Percentiles rank a stretch among this genome's conserved stretches.
Evolutionary conservation across 2,797 vertebrate species (phyloP).

Genomic region (Taeniopygia guttata): DNA sequence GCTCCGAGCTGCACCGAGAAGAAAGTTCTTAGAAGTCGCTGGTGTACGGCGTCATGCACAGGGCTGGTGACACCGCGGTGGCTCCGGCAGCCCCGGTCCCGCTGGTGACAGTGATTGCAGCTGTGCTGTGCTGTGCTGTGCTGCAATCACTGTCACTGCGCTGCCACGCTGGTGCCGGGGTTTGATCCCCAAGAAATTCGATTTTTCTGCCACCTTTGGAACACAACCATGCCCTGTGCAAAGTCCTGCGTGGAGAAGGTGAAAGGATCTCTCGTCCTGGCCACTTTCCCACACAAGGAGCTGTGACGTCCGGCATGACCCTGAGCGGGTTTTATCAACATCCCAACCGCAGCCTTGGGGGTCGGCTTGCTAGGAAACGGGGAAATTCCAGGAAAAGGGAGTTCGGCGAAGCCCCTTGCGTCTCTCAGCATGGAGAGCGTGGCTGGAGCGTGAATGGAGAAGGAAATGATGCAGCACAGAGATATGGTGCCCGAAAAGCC

Average conservation of each 20-base stretch:
- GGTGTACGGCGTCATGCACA: background rate
- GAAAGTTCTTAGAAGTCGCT: conserved; percentile 58
- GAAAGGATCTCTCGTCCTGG: background rate
- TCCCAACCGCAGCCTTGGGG: fast-evolving
- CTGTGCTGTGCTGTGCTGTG: background rate
- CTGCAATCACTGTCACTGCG: background rate
- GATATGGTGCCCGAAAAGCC: background rate
- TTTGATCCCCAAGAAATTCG: background rate
- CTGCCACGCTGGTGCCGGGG: fast-evolving
- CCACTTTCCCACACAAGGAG: fast-evolving
- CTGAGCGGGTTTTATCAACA: background rate
- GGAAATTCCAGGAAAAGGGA: conserved; percentile 37
- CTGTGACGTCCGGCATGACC: background rate
- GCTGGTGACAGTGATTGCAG: conserved; percentile 9
- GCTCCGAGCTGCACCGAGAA: background rate
- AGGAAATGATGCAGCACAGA: conserved; percentile 62
- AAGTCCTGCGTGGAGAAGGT: background rate
- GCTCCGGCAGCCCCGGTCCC: background rate
- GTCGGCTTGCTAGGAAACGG: background rate
- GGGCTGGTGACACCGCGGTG: background rate
- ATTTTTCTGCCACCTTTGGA: background rate
- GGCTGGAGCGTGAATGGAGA: background rate
- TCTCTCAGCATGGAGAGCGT: fast-evolving
- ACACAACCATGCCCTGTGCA: fast-evolving
- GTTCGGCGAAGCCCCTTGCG: background rate